A percentile compares a stretch with the other conserved stretches of the same genome.
Evolutionary conservation across 2,888 invertebrate species (phyloP).

Genomic region (Portevinia maculata): DNA sequence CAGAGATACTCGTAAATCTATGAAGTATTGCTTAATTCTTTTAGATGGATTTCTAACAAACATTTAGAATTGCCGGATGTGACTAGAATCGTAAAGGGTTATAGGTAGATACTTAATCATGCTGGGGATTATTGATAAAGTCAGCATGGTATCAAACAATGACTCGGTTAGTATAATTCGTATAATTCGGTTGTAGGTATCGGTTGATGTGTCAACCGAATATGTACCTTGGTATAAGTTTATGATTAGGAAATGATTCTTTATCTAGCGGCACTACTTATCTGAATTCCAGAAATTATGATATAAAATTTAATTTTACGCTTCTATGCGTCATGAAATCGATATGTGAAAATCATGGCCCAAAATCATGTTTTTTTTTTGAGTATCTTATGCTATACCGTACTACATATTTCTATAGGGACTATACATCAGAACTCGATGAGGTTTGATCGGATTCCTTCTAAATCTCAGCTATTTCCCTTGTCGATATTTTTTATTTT

Average conservation of each 20-base stretch:
- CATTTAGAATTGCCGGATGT: neutral
- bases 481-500: too few species aligned
- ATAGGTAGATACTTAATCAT: neutral
- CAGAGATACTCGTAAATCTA: neutral
- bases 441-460: too few species aligned
- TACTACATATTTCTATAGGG: too few species aligned
- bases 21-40: neutral
- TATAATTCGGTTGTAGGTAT: neutral
- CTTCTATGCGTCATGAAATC: neutral
- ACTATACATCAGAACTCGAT: too few species aligned
- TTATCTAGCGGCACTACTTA: neutral
- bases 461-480: too few species aligned
- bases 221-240: neutral
- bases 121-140: neutral
- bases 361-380: too few species aligned
- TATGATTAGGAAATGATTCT: neutral
- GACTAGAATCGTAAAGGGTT: too few species aligned
- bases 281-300: neutral
- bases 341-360: too few species aligned
- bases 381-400: too few species aligned
- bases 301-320: neutral
- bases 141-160: neutral
- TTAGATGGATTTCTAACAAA: neutral
- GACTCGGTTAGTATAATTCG: neutral
- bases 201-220: neutral